phyloP scores from a whole-genome alignment of 2,888 invertebrate genomes.

The Ennomos quercinarius region DNA sequence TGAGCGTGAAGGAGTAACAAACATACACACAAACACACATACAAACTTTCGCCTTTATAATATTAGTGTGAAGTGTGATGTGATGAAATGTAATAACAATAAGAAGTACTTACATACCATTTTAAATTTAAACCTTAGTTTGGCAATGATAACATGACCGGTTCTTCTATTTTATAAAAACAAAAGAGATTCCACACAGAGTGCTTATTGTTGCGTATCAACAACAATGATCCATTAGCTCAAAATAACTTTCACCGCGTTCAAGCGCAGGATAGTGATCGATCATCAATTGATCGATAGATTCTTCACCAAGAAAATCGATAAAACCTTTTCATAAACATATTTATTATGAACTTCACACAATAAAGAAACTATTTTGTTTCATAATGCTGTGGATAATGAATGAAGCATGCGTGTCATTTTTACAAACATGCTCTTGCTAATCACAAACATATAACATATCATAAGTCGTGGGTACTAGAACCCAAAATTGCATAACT shows the following conservation, averaged over 20 bases:
- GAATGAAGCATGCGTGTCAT: constrained; percentile 46
- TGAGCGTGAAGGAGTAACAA: too few species aligned
- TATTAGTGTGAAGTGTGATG: too few species aligned
- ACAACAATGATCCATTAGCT: constrained; percentile 47
- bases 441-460: neutral
- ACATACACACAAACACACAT: too few species aligned
- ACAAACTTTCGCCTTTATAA: too few species aligned
- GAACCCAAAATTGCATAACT: constrained; percentile 24
- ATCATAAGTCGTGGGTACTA: constrained; percentile 14
- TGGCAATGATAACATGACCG: too few species aligned
- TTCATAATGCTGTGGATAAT: constrained; percentile 46
- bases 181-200: neutral
- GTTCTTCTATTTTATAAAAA: constrained; percentile 1
- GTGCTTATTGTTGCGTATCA: constrained; percentile 13
- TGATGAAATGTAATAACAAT: too few species aligned
- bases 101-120: too few species aligned
- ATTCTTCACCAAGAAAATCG: constrained; percentile 45
- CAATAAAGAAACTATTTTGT: constrained; percentile 49
- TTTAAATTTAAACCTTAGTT: too few species aligned
- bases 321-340: constrained; percentile 46
- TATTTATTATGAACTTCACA: constrained; percentile 46
- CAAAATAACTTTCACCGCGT: constrained; percentile 58
- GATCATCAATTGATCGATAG: constrained; percentile 55
- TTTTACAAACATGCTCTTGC: constrained; percentile 25
- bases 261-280: constrained; percentile 56